Evolutionary conservation across 2,888 invertebrate species (phyloP).

Genomic region (Ochlodes sylvanus): DNA sequence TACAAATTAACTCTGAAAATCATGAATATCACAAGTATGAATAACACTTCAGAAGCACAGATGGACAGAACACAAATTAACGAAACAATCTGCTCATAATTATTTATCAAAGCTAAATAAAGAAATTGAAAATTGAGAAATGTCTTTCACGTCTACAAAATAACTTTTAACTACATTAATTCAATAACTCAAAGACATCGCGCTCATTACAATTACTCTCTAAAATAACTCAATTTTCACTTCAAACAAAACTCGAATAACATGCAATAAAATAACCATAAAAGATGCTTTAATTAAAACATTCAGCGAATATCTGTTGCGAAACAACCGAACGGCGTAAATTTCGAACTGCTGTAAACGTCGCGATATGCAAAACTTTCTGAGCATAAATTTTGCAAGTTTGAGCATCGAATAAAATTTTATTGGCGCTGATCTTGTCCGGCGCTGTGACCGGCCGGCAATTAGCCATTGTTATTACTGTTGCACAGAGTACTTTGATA

Average conservation of each 20-base stretch:
- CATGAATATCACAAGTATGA: background rate
- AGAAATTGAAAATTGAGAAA: too few relatives aligned
- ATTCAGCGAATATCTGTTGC: slow-evolving; percentile 33
- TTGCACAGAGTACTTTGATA: slow-evolving; percentile 39
- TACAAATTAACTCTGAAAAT: background rate
- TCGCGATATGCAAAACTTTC: slow-evolving; percentile 40
- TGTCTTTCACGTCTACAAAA: too few relatives aligned
- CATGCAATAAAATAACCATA: slow-evolving; percentile 9
- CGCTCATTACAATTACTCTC: slow-evolving; percentile 3
- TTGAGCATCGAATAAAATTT: slow-evolving; percentile 50
- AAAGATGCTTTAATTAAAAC: slow-evolving; percentile 33
- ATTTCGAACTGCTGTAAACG: slow-evolving; percentile 34
- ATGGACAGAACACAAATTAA: too few relatives aligned
- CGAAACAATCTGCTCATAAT: too few relatives aligned
- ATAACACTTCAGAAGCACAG: background rate
- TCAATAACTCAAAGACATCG: background rate
- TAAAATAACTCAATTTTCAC: slow-evolving; percentile 5
- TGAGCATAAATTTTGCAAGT: slow-evolving; percentile 44
- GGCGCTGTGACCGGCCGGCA: slow-evolving; percentile 45
- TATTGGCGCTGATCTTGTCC: slow-evolving; percentile 47
- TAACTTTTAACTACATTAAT: background rate
- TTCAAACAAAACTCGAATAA: background rate
- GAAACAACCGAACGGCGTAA: slow-evolving; percentile 34
- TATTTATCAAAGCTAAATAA: too few relatives aligned
- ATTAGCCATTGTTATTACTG: slow-evolving; percentile 48